Percentiles rank a stretch among this genome's conserved stretches.
Evolutionary conservation across 2,888 invertebrate genomes (phyloP).

Genomic region (Chouioia cunea): DNA sequence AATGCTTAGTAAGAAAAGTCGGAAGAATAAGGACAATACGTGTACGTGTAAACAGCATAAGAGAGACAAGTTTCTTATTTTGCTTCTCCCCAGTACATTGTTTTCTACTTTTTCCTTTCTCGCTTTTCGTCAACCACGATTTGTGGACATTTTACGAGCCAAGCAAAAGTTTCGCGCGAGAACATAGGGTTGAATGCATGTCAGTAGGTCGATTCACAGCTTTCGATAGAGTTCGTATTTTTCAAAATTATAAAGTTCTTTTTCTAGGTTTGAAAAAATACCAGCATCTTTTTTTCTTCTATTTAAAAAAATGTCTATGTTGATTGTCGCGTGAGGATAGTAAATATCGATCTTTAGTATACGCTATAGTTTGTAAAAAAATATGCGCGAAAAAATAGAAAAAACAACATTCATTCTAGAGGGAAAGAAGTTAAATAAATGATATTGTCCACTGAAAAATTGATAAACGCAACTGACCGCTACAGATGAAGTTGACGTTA

Average conservation of each 20-base stretch:
- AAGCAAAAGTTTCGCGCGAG: slow-evolving; percentile 39
- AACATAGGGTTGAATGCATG: slow-evolving; percentile 37
- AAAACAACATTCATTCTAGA: slow-evolving; percentile 23
- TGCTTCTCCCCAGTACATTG: slow-evolving; percentile 30
- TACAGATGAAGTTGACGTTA: neutral
- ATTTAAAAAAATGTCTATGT: too few relatives aligned
- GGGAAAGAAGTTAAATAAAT: slow-evolving; percentile 23
- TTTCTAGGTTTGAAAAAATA: neutral
- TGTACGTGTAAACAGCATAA: slow-evolving; percentile 30
- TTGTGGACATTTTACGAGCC: slow-evolving; percentile 39
- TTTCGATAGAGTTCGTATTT: slow-evolving; percentile 39
- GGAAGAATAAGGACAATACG: neutral
- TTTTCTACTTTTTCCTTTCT: slow-evolving; percentile 26
- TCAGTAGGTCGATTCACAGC: slow-evolving; percentile 46
- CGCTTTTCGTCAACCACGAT: slow-evolving; percentile 39
- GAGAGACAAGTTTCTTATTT: slow-evolving; percentile 35
- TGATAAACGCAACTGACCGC: slow-evolving; percentile 36
- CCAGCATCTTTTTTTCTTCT: neutral
- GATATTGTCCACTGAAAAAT: slow-evolving; percentile 38
- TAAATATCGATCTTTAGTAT: neutral
- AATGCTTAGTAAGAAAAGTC: too few relatives aligned
- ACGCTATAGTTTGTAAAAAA: too few relatives aligned
- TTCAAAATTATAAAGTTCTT: slow-evolving; percentile 17
- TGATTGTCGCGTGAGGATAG: too few relatives aligned
- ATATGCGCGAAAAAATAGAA: neutral